Conservation (phyloP, 2,888 invertebrate species). For the Ophion slaviceki region DNA sequence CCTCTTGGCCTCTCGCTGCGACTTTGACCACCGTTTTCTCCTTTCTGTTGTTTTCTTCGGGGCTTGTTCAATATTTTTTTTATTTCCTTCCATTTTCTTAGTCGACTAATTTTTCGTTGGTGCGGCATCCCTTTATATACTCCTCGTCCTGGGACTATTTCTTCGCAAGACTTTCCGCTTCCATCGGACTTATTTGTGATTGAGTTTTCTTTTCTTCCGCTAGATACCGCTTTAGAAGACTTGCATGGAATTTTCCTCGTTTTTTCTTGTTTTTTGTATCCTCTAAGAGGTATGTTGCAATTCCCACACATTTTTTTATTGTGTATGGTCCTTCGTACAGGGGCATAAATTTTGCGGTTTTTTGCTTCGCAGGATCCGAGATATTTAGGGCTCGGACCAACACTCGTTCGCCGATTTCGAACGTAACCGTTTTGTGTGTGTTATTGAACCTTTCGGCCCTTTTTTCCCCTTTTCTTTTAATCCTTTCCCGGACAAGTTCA, state of each 20-base stretch:
- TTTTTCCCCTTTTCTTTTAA: not conserved
- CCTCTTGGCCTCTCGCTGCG: not conserved
- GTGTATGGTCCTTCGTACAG: not conserved
- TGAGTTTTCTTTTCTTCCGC: not conserved
- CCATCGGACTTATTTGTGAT: not conserved
- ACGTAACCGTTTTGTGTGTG: not conserved
- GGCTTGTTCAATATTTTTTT: no score
- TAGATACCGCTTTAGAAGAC: not conserved
- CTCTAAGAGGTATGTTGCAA: conserved; percentile 7
- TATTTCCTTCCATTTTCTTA: no score
- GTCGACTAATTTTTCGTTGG: no score
- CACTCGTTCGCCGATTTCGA: not conserved
- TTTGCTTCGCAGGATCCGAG: not conserved
- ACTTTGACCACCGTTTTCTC: not conserved
- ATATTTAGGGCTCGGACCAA: not conserved
- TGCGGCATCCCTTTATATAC: no score
- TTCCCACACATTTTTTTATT: conserved; percentile 8
- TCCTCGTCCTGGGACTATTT: not conserved
- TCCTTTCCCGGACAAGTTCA: not conserved
- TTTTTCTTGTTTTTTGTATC: conserved; percentile 2
- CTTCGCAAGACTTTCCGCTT: not conserved
- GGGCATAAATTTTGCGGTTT: not conserved
- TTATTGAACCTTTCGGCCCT: not conserved
- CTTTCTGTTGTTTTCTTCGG: no score
- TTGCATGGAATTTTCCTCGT: conserved; percentile 27